These are phyloP conservation scores for Acromyrmex echinatior DNA, from an alignment of 1,140 invertebrate species.

Conservation along the genomic window DNA sequence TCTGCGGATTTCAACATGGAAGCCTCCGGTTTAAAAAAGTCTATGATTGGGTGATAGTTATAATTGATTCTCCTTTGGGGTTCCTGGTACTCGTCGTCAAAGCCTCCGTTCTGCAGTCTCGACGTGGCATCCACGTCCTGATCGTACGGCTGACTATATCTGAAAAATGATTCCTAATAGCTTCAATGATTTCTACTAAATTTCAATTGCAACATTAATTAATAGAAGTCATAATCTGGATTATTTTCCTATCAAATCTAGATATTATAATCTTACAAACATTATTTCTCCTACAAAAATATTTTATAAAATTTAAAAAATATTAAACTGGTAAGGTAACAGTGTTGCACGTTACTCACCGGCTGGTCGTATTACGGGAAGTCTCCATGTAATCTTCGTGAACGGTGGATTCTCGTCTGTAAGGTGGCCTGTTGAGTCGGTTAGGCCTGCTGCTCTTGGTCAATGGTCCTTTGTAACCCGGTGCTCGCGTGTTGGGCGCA, in stretches of 20 bases:
- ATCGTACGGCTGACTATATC: slow-evolving; percentile 79
- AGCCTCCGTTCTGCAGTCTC: slow-evolving; percentile 81
- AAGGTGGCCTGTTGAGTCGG: slow-evolving; percentile 82
- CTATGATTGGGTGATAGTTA: slow-evolving; percentile 94
- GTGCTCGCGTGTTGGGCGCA: slow-evolving; percentile 85
- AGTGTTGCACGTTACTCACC: slow-evolving; percentile 35
- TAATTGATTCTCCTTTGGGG: slow-evolving; percentile 90
- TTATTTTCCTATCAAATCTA: not conserved
- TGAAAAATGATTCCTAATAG: slow-evolving; percentile 40
- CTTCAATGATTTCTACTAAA: not conserved
- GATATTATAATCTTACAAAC: not conserved
- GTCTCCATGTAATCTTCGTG: slow-evolving; percentile 75
- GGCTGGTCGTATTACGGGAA: slow-evolving; percentile 44
- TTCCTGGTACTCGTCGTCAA: slow-evolving; percentile 83
- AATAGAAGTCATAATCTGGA: not conserved
- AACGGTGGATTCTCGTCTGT: slow-evolving; percentile 82
- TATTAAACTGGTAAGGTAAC: slow-evolving; percentile 1
- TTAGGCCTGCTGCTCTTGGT: slow-evolving; percentile 74
- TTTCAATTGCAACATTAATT: not conserved
- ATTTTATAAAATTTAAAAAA: not conserved
- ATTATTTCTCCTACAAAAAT: not conserved
- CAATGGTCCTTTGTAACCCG: slow-evolving; percentile 83
- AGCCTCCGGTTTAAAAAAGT: slow-evolving; percentile 90
- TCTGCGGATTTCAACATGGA: slow-evolving; percentile 82
- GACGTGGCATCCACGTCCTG: slow-evolving; percentile 76